A percentile compares a stretch with the other conserved stretches of the same genome.
These are phyloP conservation scores for Delphinapterus leucas DNA, from an alignment of 2,113 vertebrate species.

Conservation along the genomic window DNA sequence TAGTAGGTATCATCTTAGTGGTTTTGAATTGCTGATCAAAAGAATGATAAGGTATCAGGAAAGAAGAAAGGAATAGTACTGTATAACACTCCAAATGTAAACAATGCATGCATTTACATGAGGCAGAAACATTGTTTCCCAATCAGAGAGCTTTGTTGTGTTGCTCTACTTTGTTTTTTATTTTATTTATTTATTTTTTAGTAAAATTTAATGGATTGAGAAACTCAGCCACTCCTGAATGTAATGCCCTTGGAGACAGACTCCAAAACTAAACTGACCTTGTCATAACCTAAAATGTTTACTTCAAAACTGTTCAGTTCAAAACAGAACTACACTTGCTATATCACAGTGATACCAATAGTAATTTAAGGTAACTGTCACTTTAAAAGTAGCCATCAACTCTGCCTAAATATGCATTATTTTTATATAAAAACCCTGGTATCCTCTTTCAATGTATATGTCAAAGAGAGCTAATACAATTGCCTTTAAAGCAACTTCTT, in stretches of 20 bases:
- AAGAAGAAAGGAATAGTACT: not conserved
- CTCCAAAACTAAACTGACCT: slow-evolving; percentile 47
- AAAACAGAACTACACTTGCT: not conserved
- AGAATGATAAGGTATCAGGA: not conserved
- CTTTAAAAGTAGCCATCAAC: slow-evolving; percentile 68
- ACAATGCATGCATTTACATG: not conserved
- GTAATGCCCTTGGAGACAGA: not conserved
- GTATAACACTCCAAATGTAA: not conserved
- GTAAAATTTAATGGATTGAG: not conserved
- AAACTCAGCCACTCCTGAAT: not conserved
- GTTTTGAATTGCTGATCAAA: not conserved
- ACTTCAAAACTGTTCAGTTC: slow-evolving; percentile 41
- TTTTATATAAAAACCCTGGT: slow-evolving; percentile 68
- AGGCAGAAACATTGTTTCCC: not conserved
- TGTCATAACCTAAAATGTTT: slow-evolving; percentile 30
- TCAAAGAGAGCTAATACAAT: slow-evolving; percentile 56
- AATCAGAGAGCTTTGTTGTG: not conserved
- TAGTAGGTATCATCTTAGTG: not conserved
- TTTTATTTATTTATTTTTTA: not conserved
- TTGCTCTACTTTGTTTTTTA: not conserved
- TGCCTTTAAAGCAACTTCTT: slow-evolving; percentile 64
- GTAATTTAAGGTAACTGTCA: slow-evolving; percentile 61
- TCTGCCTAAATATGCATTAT: slow-evolving; percentile 65
- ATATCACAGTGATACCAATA: not conserved
- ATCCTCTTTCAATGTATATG: slow-evolving; percentile 70